phyloP scores from a whole-genome alignment of 2,113 vertebrate genomes.

The Chinchilla lanigera region DNA sequence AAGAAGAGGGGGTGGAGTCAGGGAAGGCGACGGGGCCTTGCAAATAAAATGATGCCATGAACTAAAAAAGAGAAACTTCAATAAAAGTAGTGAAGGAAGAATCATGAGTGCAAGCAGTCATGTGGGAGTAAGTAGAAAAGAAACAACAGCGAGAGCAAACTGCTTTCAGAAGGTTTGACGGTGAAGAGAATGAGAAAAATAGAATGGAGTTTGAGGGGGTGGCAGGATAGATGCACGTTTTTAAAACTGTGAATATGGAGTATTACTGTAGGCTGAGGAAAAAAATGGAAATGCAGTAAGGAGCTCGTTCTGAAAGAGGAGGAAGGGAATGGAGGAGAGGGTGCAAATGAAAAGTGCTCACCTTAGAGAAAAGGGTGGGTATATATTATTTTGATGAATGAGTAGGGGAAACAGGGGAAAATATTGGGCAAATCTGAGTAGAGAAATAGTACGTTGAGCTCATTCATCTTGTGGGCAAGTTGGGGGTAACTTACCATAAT shows the following conservation, averaged over 20 bases:
- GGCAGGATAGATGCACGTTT: background rate
- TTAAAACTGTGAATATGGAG: background rate
- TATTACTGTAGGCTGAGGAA: background rate
- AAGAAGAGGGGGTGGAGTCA: background rate
- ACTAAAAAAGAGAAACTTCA: background rate
- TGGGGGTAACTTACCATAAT: background rate
- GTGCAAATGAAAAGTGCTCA: background rate
- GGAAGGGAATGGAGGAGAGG: background rate
- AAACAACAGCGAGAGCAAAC: background rate
- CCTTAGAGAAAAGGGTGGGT: background rate
- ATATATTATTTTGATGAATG: background rate
- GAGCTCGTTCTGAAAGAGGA: background rate
- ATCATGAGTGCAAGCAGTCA: background rate
- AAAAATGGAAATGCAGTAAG: background rate
- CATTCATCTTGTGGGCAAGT: background rate
- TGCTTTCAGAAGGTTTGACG: constrained; percentile 11
- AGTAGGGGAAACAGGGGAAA: background rate
- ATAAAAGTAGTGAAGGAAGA: background rate
- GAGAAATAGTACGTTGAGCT: background rate
- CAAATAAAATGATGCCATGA: background rate
- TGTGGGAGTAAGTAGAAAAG: background rate
- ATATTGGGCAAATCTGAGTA: background rate
- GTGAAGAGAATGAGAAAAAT: background rate
- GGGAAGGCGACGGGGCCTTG: background rate
- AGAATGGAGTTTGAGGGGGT: background rate